A percentile compares a stretch with the other conserved stretches of the same genome.
Conservation (phyloP, 2,113 vertebrate species). For the Neogobius melanostomus region DNA sequence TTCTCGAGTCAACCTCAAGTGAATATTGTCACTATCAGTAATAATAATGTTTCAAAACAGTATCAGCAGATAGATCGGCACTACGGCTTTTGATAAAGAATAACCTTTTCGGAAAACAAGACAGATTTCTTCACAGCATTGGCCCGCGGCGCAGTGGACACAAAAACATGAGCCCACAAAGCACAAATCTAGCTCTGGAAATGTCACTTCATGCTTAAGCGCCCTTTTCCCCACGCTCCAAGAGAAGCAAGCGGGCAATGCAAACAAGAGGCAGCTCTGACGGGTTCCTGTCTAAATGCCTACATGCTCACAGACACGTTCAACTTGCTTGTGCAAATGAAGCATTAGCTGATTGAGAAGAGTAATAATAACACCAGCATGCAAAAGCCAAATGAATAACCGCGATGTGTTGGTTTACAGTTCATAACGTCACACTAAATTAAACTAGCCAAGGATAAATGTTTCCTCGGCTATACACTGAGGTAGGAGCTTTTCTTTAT, state of each 20-base stretch:
- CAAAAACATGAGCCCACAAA: conserved; percentile 49
- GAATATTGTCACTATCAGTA: conserved; percentile 21
- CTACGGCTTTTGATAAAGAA: conserved; percentile 52
- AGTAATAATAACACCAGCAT: conserved; percentile 2
- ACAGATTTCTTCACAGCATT: conserved; percentile 50
- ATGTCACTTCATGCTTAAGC: conserved; percentile 75
- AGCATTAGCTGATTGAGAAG: conserved; percentile 24
- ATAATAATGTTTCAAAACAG: conserved; percentile 33
- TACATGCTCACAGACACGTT: conserved; percentile 57
- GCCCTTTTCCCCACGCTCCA: conserved; percentile 63
- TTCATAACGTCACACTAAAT: conserved; percentile 12
- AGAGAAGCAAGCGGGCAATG: conserved; percentile 56
- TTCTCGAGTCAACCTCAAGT: conserved; percentile 12
- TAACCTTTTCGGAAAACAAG: conserved; percentile 62
- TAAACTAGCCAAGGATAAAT: conserved; percentile 15
- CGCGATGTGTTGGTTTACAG: conserved; percentile 2
- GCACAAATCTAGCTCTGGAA: conserved; percentile 68
- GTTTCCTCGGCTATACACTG: conserved; percentile 13
- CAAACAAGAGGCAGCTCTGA: conserved; percentile 37
- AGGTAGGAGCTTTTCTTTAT: conserved; percentile 41
- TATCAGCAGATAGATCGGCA: conserved; percentile 39
- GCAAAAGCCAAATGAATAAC: conserved; percentile 9
- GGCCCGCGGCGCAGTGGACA: conserved; percentile 56
- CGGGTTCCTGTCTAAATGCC: conserved; percentile 56
- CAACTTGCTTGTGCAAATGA: conserved; percentile 36